Conservation (phyloP, 1,140 invertebrate genomes). For the Euura saliciscinereae region DNA sequence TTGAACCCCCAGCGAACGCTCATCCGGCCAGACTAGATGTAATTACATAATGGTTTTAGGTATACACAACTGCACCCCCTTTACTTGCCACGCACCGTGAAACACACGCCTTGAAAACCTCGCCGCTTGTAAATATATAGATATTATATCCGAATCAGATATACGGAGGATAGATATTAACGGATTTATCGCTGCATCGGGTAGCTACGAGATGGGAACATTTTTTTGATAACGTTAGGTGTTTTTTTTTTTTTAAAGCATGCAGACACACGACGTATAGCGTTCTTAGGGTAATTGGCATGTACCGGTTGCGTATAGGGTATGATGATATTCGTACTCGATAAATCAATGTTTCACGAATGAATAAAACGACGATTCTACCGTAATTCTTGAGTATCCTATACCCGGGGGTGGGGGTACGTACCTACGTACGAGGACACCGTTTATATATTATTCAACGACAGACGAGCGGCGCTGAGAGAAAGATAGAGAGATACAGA, state of each 20-base stretch:
- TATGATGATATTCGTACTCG: not conserved
- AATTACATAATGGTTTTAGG: slow-evolving; percentile 55
- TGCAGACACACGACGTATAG: too few species aligned
- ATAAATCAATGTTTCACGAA: slow-evolving; percentile 5
- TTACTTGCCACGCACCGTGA: too few species aligned
- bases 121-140: too few species aligned
- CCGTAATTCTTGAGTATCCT: not conserved
- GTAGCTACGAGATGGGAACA: too few species aligned
- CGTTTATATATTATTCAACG: slow-evolving; percentile 5
- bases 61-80: slow-evolving; percentile 18
- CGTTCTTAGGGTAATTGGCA: too few species aligned
- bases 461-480: not conserved
- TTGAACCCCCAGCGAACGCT: slow-evolving; percentile 17
- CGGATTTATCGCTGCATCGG: too few species aligned
- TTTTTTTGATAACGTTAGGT: too few species aligned
- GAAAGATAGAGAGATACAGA: too few species aligned
- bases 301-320: not conserved
- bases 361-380: not conserved
- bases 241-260: too few species aligned
- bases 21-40: slow-evolving; percentile 45
- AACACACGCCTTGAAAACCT: not conserved
- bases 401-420: too few species aligned
- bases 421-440: not conserved
- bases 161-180: too few species aligned
- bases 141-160: too few species aligned